phyloP scores from a whole-genome alignment of 2,797 vertebrate genomes.

The Melanotaenia maccullochi region DNA sequence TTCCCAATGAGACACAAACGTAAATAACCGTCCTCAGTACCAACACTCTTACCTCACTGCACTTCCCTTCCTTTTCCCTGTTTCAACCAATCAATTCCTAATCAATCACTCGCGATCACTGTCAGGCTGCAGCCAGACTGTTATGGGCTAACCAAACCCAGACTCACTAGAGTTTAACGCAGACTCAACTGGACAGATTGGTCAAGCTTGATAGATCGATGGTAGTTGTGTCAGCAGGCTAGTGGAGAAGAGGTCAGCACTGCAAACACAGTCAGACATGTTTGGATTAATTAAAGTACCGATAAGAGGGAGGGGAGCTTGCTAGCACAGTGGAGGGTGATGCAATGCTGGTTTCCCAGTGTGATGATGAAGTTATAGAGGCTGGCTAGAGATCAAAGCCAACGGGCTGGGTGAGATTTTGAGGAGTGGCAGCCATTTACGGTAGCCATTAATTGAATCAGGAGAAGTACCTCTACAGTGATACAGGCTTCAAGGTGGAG shows the following conservation, averaged over 20 bases:
- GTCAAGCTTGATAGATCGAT: conserved; percentile 34
- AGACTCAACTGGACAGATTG: conserved; percentile 29
- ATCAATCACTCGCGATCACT: conserved; percentile 63
- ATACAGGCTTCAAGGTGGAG: conserved; percentile 10
- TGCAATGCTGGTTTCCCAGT: conserved; percentile 10
- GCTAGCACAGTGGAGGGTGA: conserved; percentile 17
- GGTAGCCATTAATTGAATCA: conserved; percentile 25
- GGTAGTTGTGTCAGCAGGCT: conserved; percentile 41
- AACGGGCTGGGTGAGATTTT: conserved; percentile 31
- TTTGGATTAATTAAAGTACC: conserved; percentile 30
- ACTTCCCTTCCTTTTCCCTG: conserved; percentile 21
- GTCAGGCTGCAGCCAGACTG: conserved; percentile 14
- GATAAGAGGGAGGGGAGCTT: conserved; percentile 6
- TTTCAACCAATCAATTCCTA: conserved; percentile 60
- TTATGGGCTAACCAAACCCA: conserved; percentile 20
- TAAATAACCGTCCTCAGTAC: conserved; percentile 46
- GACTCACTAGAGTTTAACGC: conserved; percentile 12
- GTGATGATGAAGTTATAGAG: conserved; percentile 25
- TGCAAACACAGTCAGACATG: conserved; percentile 17
- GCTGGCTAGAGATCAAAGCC: conserved; percentile 36
- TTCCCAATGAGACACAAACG: conserved; percentile 56
- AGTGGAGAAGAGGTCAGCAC: conserved; percentile 34
- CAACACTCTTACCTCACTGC: conserved; percentile 16
- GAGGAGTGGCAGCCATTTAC: neutral
- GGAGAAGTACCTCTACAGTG: neutral